These are phyloP conservation scores for Fragum fragum DNA, from an alignment of 2,888 invertebrate species.

Conservation along the genomic window DNA sequence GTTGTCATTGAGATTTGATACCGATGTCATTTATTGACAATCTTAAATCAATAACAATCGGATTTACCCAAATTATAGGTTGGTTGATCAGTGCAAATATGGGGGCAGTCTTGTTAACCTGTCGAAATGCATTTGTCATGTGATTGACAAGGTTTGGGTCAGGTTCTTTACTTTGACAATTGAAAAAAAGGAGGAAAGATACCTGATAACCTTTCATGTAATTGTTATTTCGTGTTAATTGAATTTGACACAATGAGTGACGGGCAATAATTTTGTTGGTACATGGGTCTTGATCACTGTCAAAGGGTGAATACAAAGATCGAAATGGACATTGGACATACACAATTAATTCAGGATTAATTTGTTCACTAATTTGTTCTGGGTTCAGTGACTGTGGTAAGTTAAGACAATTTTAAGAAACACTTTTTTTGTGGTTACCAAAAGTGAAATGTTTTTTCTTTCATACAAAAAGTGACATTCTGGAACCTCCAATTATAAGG, in stretches of 20 bases:
- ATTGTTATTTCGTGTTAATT: conserved; percentile 22
- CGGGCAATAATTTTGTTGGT: conserved; percentile 1
- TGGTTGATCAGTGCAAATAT: conserved; percentile 15
- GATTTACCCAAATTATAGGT: conserved; percentile 15
- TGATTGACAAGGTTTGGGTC: neutral
- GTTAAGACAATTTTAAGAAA: neutral
- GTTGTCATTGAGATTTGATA: conserved; percentile 1
- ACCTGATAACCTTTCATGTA: conserved; percentile 31
- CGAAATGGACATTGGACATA: conserved; percentile 27
- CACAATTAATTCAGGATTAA: conserved; percentile 10
- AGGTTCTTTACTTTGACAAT: conserved; percentile 7
- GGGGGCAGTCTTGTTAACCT: conserved; percentile 7
- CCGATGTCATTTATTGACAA: conserved; percentile 9
- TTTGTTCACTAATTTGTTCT: conserved; percentile 19
- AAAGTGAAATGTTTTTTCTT: no score
- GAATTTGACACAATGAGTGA: conserved; percentile 28
- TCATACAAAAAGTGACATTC: no score
- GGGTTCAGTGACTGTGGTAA: neutral
- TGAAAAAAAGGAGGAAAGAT: conserved; percentile 1
- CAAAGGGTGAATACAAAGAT: conserved; percentile 18
- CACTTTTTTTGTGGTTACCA: no score
- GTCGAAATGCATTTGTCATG: conserved; percentile 14
- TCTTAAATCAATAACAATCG: conserved; percentile 27
- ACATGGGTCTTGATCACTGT: conserved; percentile 9
- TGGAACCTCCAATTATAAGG: no score